Conservation (phyloP, 2,888 invertebrate genomes). For the Gryllus longicercus region DNA sequence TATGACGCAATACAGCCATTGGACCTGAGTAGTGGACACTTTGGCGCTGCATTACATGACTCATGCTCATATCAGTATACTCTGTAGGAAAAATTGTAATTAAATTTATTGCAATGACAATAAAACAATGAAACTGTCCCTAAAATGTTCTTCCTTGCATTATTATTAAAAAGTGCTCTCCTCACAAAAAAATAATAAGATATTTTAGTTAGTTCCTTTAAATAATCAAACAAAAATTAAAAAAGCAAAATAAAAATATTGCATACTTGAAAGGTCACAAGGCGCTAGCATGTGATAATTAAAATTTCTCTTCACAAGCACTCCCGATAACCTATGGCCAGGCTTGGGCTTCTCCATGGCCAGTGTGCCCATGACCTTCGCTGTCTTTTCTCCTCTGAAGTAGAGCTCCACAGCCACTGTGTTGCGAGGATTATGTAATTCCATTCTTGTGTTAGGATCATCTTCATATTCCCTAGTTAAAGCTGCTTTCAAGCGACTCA, state of each 20-base stretch:
- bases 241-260: neutral
- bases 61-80: conserved; percentile 94
- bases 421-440: conserved; percentile 93
- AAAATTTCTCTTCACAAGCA: conserved; percentile 95
- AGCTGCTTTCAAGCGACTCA: conserved; percentile 93
- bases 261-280: conserved; percentile 79
- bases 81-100: conserved; percentile 52
- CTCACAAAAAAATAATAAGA: too few species aligned
- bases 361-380: conserved; percentile 93
- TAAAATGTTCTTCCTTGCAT: too few species aligned
- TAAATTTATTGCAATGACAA: neutral
- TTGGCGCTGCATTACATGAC: conserved; percentile 87
- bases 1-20: conserved; percentile 65
- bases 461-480: conserved; percentile 90
- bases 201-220: too few species aligned
- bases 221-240: too few species aligned
- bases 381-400: conserved; percentile 96
- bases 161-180: too few species aligned
- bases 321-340: conserved; percentile 79
- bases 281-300: conserved; percentile 94
- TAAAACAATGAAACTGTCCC: too few species aligned
- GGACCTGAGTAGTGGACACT: conserved; percentile 84
- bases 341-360: conserved; percentile 79
- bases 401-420: conserved; percentile 89
- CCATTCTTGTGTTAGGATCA: conserved; percentile 73